Conservation (phyloP, 92 coral and sea anemone species). For the Phenganax marumi region DNA sequence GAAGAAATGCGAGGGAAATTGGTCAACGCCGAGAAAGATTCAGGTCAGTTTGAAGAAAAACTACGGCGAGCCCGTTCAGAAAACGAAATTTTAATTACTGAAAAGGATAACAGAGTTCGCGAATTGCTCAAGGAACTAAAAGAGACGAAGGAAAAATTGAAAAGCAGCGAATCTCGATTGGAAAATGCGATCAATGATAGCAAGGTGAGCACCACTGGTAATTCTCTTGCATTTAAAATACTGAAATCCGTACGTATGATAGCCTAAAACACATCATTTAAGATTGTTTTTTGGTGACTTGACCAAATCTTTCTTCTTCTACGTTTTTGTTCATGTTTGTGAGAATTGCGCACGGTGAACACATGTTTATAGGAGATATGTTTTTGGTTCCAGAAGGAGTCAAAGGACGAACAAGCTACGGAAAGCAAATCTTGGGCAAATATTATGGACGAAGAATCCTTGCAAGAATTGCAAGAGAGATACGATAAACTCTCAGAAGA, state of each 20-base stretch:
- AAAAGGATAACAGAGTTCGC: conserved; percentile 50
- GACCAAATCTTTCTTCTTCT: too few species aligned
- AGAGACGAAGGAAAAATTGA: conserved; percentile 56
- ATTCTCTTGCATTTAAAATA: neutral
- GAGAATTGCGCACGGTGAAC: too few species aligned
- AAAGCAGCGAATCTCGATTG: conserved; percentile 38
- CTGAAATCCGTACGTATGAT: neutral
- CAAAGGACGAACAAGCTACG: conserved; percentile 6
- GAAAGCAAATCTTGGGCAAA: conserved; percentile 64
- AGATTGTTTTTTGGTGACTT: too few species aligned
- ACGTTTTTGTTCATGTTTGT: too few species aligned
- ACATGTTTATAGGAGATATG: too few species aligned
- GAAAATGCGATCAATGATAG: neutral
- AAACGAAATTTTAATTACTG: conserved; percentile 44
- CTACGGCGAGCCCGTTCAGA: conserved; percentile 53
- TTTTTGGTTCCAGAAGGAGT: neutral
- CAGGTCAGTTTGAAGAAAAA: conserved; percentile 52
- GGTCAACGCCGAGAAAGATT: conserved; percentile 59
- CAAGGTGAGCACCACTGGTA: neutral
- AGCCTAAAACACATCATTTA: neutral
- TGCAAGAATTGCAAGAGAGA: conserved; percentile 61
- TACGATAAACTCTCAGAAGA: conserved; percentile 61
- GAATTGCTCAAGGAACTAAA: conserved; percentile 54
- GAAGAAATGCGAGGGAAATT: conserved; percentile 53
- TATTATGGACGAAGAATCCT: conserved; percentile 56